phyloP scores from a whole-genome alignment of 2,113 vertebrate genomes.

The Microtus ochrogaster region DNA sequence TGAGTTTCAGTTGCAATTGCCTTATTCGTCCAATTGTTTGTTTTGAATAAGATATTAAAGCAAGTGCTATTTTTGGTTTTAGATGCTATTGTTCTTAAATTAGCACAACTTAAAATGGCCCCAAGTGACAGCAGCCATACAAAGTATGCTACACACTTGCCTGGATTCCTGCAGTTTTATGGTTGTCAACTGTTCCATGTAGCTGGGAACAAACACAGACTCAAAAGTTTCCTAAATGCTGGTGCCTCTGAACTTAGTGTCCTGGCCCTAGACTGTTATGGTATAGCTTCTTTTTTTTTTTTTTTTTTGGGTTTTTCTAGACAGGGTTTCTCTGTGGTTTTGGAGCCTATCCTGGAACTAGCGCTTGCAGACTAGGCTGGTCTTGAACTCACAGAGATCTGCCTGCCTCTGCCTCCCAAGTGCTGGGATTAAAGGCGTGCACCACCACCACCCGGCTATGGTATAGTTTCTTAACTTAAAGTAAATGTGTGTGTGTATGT shows the following conservation, averaged over 20 bases:
- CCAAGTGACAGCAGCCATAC: background rate
- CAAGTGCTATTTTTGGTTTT: background rate
- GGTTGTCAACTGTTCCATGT: too few species aligned
- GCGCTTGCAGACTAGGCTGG: too few species aligned
- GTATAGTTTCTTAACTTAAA: background rate
- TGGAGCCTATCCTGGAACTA: too few species aligned
- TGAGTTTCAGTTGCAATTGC: background rate
- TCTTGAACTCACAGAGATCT: too few species aligned
- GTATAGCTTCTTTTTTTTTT: background rate
- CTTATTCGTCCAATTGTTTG: background rate
- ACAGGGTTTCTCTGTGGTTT: too few species aligned
- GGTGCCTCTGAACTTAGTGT: background rate
- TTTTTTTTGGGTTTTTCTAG: too few species aligned
- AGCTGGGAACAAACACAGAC: too few species aligned
- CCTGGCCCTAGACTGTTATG: fast-evolving
- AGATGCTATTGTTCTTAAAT: background rate
- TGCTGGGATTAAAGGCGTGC: too few species aligned
- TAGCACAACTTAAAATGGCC: background rate
- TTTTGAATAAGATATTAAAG: slow-evolving; percentile 10
- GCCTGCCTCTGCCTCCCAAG: too few species aligned
- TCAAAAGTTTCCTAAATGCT: fast-evolving
- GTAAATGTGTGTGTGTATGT: background rate
- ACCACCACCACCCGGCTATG: too few species aligned
- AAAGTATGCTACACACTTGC: background rate
- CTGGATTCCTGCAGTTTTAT: background rate